Conservation (phyloP, 2,888 invertebrate genomes). For the Zelleria hepariella region DNA sequence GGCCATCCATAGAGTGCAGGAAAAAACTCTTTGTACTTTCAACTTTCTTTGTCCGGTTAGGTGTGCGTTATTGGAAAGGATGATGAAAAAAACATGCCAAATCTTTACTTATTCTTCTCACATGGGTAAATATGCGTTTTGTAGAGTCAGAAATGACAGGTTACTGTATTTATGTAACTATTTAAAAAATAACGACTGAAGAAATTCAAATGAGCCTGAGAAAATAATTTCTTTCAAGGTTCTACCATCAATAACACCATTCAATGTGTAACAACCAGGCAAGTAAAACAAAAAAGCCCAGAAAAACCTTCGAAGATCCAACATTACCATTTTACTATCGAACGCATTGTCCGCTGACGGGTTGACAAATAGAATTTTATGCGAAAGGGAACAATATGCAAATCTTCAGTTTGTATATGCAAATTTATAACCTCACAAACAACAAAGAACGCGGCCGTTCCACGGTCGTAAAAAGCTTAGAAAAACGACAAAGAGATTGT, state of each 20-base stretch:
- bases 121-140: not conserved
- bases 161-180: not conserved
- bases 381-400: constrained; percentile 45
- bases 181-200: not conserved
- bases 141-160: not conserved
- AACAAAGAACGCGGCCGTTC: constrained; percentile 39
- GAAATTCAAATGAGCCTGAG: not conserved
- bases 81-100: not conserved
- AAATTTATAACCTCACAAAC: constrained; percentile 41
- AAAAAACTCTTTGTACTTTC: constrained; percentile 40
- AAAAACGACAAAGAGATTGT: constrained; percentile 47
- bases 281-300: not conserved
- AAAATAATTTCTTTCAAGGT: not conserved
- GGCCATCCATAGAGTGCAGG: constrained; percentile 16
- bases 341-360: constrained; percentile 37
- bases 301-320: not conserved
- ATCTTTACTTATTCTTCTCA: not conserved
- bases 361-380: constrained; percentile 34
- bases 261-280: not conserved
- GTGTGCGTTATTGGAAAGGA: not conserved
- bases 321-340: constrained; percentile 18
- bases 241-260: not conserved
- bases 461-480: constrained; percentile 52
- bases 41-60: constrained; percentile 38
- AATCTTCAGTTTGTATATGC: constrained; percentile 57